Evolutionary conservation across 2,888 invertebrate species (phyloP).

Genomic region (Aethes cnicana): DNA sequence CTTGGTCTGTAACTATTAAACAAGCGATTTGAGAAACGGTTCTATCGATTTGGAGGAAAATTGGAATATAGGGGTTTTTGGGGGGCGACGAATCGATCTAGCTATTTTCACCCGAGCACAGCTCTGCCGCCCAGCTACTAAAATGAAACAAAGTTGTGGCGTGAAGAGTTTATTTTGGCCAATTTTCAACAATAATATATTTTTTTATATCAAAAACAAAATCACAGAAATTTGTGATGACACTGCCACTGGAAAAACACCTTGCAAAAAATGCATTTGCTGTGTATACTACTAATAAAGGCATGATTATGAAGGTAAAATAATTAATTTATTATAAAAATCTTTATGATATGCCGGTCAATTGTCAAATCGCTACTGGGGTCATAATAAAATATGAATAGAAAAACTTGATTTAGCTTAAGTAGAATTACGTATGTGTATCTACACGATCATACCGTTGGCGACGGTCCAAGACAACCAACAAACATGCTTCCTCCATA

Average conservation of each 20-base stretch:
- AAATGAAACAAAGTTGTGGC: conserved; percentile 44
- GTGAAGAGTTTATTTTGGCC: conserved; percentile 80
- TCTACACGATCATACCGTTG: conserved; percentile 5
- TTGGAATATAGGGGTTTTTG: too few species aligned
- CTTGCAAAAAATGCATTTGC: conserved; percentile 14
- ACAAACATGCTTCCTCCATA: conserved; percentile 9
- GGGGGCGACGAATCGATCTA: too few species aligned
- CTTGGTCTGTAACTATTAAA: too few species aligned
- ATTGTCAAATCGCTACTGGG: conserved; percentile 29
- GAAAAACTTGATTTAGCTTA: conserved; percentile 12
- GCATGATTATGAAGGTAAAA: conserved; percentile 42
- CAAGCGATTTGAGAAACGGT: too few species aligned
- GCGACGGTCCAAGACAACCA: conserved; percentile 9
- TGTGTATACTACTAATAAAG: conserved; percentile 35
- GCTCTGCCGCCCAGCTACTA: background rate
- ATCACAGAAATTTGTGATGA: conserved; percentile 29
- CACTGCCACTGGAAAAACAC: conserved; percentile 29
- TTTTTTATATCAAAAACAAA: conserved; percentile 41
- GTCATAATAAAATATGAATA: conserved; percentile 12
- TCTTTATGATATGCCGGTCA: conserved; percentile 44
- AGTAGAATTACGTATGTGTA: conserved; percentile 4
- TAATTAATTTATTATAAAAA: conserved; percentile 40
- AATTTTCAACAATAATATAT: conserved; percentile 65
- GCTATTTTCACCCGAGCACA: too few species aligned
- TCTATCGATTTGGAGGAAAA: too few species aligned